Conservation (phyloP, 2,888 invertebrate genomes). For the Hirudinaria manillensis region DNA sequence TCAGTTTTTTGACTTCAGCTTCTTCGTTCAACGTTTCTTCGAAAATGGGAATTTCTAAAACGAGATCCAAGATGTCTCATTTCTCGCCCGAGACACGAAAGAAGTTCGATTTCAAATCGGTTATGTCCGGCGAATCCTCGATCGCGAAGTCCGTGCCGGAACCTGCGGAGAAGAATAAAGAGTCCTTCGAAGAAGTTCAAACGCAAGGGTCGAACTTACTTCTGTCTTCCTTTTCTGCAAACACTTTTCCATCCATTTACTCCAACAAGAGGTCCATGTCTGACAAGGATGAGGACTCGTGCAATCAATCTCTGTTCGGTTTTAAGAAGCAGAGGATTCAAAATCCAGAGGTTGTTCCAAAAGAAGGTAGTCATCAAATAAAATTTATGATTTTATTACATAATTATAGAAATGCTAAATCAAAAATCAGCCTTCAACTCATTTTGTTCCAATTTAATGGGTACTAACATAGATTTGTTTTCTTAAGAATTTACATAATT, state of each 20-base stretch:
- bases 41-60: not conserved
- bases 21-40: not conserved
- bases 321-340: constrained; percentile 24
- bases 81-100: not conserved
- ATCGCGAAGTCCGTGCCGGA: not conserved
- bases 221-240: not conserved
- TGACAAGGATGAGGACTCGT: constrained; percentile 20
- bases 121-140: too few species aligned
- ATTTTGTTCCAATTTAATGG: too few species aligned
- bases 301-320: not conserved
- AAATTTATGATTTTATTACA: too few species aligned
- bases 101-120: not conserved
- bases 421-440: too few species aligned
- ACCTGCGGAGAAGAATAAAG: not conserved
- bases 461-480: too few species aligned
- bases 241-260: not conserved
- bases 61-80: not conserved
- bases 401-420: too few species aligned
- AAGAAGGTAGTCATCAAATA: not conserved
- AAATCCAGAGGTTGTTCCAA: constrained; percentile 4
- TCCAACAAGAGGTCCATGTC: constrained; percentile 12
- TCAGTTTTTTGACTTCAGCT: not conserved
- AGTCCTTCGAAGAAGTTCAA: not conserved
- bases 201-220: not conserved
- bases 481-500: too few species aligned